Percentiles rank a stretch among this genome's conserved stretches.
phyloP scores from a whole-genome alignment of 1,140 invertebrate species.

The Cydia pomonella region DNA sequence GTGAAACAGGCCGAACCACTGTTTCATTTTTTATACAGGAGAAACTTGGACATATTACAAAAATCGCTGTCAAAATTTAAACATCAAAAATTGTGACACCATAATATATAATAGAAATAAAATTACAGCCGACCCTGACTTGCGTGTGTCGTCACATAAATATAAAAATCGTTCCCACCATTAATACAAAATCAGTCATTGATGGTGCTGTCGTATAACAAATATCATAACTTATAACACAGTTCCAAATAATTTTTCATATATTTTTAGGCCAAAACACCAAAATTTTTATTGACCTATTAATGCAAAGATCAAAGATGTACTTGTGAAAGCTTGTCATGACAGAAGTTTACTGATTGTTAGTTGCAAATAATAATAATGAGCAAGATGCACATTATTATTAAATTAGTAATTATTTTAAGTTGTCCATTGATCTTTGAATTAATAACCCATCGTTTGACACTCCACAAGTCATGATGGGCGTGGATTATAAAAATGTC shows the following conservation, averaged over 20 bases:
- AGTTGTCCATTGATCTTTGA: not conserved
- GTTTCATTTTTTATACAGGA: not conserved
- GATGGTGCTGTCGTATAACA: not conserved
- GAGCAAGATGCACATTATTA: not conserved
- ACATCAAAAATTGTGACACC: not conserved
- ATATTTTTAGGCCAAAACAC: not conserved
- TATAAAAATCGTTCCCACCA: not conserved
- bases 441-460: not conserved
- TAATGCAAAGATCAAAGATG: not conserved
- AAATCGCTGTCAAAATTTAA: not conserved
- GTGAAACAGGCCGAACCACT: too few relatives aligned
- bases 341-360: too few relatives aligned
- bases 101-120: not conserved
- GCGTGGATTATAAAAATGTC: constrained; percentile 42
- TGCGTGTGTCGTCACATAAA: not conserved
- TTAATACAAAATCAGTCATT: constrained; percentile 1
- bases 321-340: too few relatives aligned
- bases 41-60: not conserved
- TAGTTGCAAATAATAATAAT: too few relatives aligned
- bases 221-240: too few relatives aligned
- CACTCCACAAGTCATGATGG: not conserved
- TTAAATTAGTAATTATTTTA: too few relatives aligned
- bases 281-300: not conserved
- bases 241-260: too few relatives aligned
- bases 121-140: not conserved